Evolutionary conservation across 2,888 invertebrate species (phyloP), one percentile per base, ranked within the genome.

Genomic region (Apamea monoglypha): DNA sequence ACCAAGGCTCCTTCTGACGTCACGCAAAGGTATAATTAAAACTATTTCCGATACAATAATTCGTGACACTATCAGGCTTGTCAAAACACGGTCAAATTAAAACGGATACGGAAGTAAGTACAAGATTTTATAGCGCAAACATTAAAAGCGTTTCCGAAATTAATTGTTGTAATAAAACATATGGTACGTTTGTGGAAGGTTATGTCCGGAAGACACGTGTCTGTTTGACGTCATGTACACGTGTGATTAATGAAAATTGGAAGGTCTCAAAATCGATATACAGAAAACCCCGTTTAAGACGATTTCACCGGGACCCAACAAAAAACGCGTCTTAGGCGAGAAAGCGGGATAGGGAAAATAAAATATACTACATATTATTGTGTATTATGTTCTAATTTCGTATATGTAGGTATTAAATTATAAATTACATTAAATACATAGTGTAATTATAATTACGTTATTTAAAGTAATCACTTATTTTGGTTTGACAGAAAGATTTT

Each of bases 101-200:
- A 74, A 74, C 47, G 76, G 83, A 69, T 14, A 40, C 76, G 83
- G 81, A 82, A 81, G 36, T 56, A 82, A 81, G 36, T 56, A 36
- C 32, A 32, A 32, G 0, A 18, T 64, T 67, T 80, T 64, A 74
- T 68, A 16, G 44, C 53, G 2, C 53, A 81, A 64, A 75, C 56
- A 75, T 75, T 64, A 64, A 81, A 68, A 73, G 18, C 36, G 47
- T 56, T 64, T 81, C 83, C 64, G 69, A 82, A 56, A 83, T 69
- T 82, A 56, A 75, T 69, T 32, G 56, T 63, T 36, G 36, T 36
- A 53, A 56, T 78, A 59, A 80, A 59, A 77, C 44, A 32, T 44
- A 18, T 21, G 44, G 64, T 29, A 66, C 16, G 6, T n/a, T 18
- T 5, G n/a, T 12, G 2, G 81, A 80, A 79, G 78, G 78, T 79